Percentiles rank a stretch among this genome's conserved stretches.
phyloP scores from a whole-genome alignment of 2,888 invertebrate species.

The Drosophila paramelanica region DNA sequence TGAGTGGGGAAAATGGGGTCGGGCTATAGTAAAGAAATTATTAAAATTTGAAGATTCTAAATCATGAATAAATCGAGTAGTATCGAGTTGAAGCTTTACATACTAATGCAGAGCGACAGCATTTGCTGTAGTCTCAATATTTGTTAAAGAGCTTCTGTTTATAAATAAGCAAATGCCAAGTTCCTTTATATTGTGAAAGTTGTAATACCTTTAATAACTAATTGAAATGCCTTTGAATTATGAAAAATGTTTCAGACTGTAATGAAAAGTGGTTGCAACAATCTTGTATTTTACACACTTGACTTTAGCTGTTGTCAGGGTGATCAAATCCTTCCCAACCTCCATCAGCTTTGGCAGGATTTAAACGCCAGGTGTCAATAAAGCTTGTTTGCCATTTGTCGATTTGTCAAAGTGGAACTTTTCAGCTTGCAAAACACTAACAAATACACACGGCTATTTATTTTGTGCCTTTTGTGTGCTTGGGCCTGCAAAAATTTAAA shows the following conservation, averaged over 20 bases:
- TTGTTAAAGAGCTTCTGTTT: not conserved
- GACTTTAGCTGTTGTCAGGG: not conserved
- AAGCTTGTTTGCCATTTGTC: constrained; percentile 36
- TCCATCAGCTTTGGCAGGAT: not conserved
- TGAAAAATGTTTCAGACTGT: not conserved
- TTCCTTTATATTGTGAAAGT: not conserved
- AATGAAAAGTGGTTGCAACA: not conserved
- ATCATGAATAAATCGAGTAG: too few species aligned
- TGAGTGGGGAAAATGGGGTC: too few species aligned
- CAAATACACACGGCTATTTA: constrained; percentile 12
- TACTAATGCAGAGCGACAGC: too few species aligned
- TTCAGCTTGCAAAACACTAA: constrained; percentile 27
- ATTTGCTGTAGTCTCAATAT: not conserved
- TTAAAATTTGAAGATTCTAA: too few species aligned
- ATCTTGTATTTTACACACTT: not conserved
- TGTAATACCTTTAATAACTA: not conserved
- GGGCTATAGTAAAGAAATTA: too few species aligned
- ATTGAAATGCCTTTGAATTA: too few species aligned
- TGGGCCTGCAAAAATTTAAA: constrained; percentile 39
- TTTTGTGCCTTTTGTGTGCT: constrained; percentile 14
- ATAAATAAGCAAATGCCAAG: not conserved
- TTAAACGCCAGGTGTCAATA: constrained; percentile 25
- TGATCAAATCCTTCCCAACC: not conserved
- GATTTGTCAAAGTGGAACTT: constrained; percentile 38
- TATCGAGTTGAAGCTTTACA: too few species aligned